Evolutionary conservation across 2,113 vertebrate species (phyloP).

Genomic region (Epinephelus lanceolatus): DNA sequence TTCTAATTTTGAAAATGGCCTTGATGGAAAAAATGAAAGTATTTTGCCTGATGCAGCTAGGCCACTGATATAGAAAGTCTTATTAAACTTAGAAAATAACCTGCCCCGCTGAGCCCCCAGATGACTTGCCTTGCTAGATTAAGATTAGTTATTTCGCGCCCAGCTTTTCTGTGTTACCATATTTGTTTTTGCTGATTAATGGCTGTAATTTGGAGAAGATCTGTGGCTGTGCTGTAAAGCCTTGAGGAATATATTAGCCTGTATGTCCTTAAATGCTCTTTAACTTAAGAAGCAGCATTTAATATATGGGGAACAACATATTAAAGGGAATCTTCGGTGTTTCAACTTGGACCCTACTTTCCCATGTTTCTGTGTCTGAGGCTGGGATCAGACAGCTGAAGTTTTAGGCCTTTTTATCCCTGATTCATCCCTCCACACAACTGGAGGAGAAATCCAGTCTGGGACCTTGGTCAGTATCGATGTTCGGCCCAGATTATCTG

Average conservation of each 20-base stretch:
- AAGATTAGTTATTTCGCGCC: conserved; percentile 22
- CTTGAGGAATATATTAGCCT: conserved; percentile 3
- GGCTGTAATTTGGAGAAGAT: conserved; percentile 33
- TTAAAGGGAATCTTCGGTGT: not conserved
- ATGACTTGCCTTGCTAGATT: conserved; percentile 22
- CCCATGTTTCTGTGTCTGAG: not conserved
- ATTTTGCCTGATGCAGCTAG: conserved; percentile 44
- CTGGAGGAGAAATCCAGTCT: too few species aligned
- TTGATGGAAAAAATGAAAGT: conserved; percentile 48
- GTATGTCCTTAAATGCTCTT: not conserved
- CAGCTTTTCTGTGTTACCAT: conserved; percentile 3
- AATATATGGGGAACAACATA: not conserved
- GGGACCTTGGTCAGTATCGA: too few species aligned
- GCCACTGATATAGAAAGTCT: conserved; percentile 40
- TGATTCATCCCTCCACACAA: too few species aligned
- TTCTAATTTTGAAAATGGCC: conserved; percentile 67
- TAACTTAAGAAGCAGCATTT: not conserved
- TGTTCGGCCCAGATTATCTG: too few species aligned
- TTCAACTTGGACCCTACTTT: too few species aligned
- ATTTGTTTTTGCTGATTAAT: conserved; percentile 49
- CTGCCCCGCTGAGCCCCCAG: not conserved
- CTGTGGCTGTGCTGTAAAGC: not conserved
- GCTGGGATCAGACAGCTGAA: too few species aligned
- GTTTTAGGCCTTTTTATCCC: too few species aligned
- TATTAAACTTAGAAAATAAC: conserved; percentile 34